These are phyloP conservation scores for Bugulina stolonifera DNA, from an alignment of 2,888 invertebrate species.

Conservation along the genomic window DNA sequence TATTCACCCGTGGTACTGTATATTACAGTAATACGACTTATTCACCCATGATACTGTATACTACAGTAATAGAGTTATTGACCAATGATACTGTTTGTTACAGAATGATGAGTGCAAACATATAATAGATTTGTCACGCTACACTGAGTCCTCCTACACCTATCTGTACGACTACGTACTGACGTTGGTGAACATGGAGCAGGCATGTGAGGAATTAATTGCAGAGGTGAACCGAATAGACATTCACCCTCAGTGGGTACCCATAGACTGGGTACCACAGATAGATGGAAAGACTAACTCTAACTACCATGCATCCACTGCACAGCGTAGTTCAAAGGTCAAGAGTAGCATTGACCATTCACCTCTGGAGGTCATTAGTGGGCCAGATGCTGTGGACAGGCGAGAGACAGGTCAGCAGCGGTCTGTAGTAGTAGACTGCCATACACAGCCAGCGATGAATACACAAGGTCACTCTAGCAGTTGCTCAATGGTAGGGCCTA, in stretches of 20 bases:
- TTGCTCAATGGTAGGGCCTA: too few relatives aligned
- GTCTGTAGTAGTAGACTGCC: too few relatives aligned
- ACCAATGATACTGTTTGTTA: too few relatives aligned
- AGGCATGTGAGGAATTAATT: conserved; percentile 25
- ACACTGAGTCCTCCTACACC: conserved; percentile 80
- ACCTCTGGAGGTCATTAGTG: neutral
- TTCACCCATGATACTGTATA: too few relatives aligned
- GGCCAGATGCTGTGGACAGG: too few relatives aligned
- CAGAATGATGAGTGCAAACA: conserved; percentile 30
- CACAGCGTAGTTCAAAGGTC: neutral
- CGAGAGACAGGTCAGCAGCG: too few relatives aligned
- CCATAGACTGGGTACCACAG: conserved; percentile 55
- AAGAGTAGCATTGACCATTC: neutral
- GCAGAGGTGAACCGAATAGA: conserved; percentile 27
- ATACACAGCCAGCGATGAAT: too few relatives aligned
- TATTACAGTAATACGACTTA: too few relatives aligned
- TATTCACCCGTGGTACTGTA: too few relatives aligned
- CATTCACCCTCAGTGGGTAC: conserved; percentile 30
- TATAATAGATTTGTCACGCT: conserved; percentile 54
- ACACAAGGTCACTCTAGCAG: too few relatives aligned
- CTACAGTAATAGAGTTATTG: too few relatives aligned
- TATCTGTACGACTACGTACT: conserved; percentile 87
- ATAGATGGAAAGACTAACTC: conserved; percentile 12
- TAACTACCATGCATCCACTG: neutral
- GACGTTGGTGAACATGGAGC: conserved; percentile 62